Conservation (phyloP, 2,888 invertebrate species). For the Drosophila testacea region DNA sequence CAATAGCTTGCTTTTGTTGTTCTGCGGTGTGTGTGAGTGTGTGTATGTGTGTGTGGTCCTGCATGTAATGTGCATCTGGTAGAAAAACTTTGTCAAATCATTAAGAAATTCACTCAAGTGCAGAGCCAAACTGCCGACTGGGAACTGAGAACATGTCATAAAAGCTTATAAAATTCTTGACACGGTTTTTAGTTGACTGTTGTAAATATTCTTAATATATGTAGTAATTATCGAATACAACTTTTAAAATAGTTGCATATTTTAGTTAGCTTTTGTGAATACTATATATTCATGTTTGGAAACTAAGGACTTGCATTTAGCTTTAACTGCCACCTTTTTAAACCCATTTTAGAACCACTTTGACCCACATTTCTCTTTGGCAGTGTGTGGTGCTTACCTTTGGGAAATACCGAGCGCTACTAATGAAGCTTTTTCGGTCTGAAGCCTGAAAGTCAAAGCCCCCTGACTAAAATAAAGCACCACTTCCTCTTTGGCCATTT, state of each 20-base stretch:
- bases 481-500: conserved; percentile 12
- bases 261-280: neutral
- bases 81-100: conserved; percentile 66
- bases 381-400: conserved; percentile 12
- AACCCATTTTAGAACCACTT: neutral
- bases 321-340: conserved; percentile 1
- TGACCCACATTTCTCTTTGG: conserved; percentile 29
- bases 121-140: conserved; percentile 33
- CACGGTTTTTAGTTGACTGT: conserved; percentile 15
- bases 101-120: conserved; percentile 56
- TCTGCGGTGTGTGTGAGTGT: conserved; percentile 17
- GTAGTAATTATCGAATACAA: neutral
- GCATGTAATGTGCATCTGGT: conserved; percentile 64
- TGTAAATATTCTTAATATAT: neutral
- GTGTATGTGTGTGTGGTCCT: conserved; percentile 30
- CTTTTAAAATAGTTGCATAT: neutral
- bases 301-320: neutral
- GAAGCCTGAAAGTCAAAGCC: conserved; percentile 22
- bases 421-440: conserved; percentile 40
- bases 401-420: conserved; percentile 22
- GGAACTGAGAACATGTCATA: conserved; percentile 11
- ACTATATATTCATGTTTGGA: too few relatives aligned
- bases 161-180: conserved; percentile 26
- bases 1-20: conserved; percentile 47
- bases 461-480: conserved; percentile 10